Base-by-base conservation (phyloP, 37 sponge, comb jelly and placozoan species). In the Beroe forskalii region DNA sequence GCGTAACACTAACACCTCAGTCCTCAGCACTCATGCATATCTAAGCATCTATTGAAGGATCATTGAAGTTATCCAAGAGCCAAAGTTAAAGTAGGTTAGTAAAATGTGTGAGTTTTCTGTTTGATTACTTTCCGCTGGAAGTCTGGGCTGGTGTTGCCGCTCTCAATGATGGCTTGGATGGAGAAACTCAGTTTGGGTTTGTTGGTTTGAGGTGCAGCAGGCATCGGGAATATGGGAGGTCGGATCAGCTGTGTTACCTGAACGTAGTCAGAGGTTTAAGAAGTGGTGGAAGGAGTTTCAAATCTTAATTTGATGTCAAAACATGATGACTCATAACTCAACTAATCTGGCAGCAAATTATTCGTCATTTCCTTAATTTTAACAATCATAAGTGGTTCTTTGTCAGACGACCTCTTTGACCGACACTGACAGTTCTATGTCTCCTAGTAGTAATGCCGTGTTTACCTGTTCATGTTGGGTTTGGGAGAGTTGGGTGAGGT, bases 151-250 rank as follows among this genome's bases (percentile, higher is more conserved):
- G 40, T 33, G 75, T 72, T 72, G 37, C 75, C 75, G 35, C 75
- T 72, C 40, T 72, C 75, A 39, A 72, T 72, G 36, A 72, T 72
- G 14, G 75, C 75, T 37, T 72, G 75, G 39, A 72, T 72, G 9
- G 75, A 72, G 75, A 72, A 72, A 37, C 75, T 72, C 31, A 72
- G 40, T 20, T 72, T 72, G 39, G 75, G 75, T 37, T 72, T 72
- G 38, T 3, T 38, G 22, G 40, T 39, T 38, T 38, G 37, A 3
- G 75, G 9, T 20, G 23, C 19, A 20, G 40, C 30, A 33, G 75
- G 75, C 1, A 72, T 33, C 22, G 75, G 75, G 39, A 72, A 72
- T 22, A 72, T 72, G 2, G 75, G 75, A 4, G 75, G 75, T 72
- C 75, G 23, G 75, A 72, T 72, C 30, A 72, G 75, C 40, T 72